These are phyloP conservation scores for Cheilosia impressa DNA, from an alignment of 2,888 invertebrate genomes.

Conservation along the genomic window DNA sequence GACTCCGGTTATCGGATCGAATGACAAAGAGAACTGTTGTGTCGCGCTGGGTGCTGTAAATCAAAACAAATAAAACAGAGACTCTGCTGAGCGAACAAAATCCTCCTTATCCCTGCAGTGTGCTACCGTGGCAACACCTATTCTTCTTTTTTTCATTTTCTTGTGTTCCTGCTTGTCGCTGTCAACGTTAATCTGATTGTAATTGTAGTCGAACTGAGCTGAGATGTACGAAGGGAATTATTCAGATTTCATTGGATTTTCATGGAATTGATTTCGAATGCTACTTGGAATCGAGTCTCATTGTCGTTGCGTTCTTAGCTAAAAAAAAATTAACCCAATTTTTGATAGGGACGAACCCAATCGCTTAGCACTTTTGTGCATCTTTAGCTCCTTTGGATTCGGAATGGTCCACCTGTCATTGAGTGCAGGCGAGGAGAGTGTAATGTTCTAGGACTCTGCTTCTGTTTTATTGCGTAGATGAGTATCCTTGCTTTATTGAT, in stretches of 20 bases:
- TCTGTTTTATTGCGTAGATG: constrained; percentile 2
- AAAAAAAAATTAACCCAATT: constrained; percentile 43
- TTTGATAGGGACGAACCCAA: constrained; percentile 5
- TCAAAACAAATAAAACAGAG: constrained; percentile 49
- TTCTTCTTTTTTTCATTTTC: neutral
- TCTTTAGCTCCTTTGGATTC: neutral
- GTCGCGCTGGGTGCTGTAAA: constrained; percentile 57
- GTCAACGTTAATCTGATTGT: constrained; percentile 69
- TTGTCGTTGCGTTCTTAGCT: constrained; percentile 18
- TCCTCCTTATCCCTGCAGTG: constrained; percentile 31
- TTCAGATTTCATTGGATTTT: constrained; percentile 54
- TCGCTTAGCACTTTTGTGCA: constrained; percentile 55
- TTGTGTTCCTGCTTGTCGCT: constrained; percentile 42
- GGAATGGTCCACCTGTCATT: neutral
- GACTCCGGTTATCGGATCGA: constrained; percentile 55
- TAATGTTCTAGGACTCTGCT: constrained; percentile 12
- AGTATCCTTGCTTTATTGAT: constrained; percentile 22
- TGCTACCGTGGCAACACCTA: constrained; percentile 56
- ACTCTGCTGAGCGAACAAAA: constrained; percentile 7
- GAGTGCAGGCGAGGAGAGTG: constrained; percentile 26
- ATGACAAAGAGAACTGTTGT: constrained; percentile 58
- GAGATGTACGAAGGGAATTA: constrained; percentile 25
- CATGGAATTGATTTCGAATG: constrained; percentile 31
- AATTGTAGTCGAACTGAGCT: constrained; percentile 63
- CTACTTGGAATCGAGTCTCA: constrained; percentile 22